Percentiles rank a stretch among this genome's conserved stretches.
phyloP scores from a whole-genome alignment of 2,113 vertebrate species.

The Elephantulus edwardii region DNA sequence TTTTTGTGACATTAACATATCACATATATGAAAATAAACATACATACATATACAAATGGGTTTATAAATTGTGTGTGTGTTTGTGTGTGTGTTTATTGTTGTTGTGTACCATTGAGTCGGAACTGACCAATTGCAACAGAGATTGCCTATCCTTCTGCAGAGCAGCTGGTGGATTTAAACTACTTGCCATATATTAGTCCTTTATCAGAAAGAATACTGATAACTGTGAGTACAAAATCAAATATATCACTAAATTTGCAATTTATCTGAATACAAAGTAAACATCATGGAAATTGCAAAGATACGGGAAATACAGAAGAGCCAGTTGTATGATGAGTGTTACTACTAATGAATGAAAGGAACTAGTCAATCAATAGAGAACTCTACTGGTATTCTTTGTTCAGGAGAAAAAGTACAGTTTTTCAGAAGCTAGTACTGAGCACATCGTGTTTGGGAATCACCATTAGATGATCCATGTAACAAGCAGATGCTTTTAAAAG shows the following conservation, averaged over 20 bases:
- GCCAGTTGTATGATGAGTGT: background rate
- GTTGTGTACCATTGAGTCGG: too few species aligned
- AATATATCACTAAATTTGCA: background rate
- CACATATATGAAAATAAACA: too few species aligned
- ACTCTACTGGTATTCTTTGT: background rate
- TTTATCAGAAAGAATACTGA: background rate
- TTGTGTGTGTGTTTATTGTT: too few species aligned
- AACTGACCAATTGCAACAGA: too few species aligned
- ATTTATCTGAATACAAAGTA: background rate
- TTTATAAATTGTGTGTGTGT: too few species aligned
- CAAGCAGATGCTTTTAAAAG: background rate
- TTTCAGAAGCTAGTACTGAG: too few species aligned
- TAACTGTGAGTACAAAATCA: background rate
- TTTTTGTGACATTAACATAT: too few species aligned
- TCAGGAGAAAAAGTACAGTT: background rate
- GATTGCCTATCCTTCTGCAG: too few species aligned
- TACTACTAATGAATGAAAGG: background rate
- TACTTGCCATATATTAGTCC: too few species aligned
- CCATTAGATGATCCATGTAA: background rate
- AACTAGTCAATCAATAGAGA: background rate
- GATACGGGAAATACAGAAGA: background rate
- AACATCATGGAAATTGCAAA: background rate
- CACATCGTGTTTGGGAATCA: background rate
- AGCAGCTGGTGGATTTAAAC: too few species aligned
- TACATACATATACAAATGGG: too few species aligned